These are phyloP conservation scores for Antidorcas marsupialis DNA, from an alignment of 2,113 vertebrate species.

Conservation along the genomic window DNA sequence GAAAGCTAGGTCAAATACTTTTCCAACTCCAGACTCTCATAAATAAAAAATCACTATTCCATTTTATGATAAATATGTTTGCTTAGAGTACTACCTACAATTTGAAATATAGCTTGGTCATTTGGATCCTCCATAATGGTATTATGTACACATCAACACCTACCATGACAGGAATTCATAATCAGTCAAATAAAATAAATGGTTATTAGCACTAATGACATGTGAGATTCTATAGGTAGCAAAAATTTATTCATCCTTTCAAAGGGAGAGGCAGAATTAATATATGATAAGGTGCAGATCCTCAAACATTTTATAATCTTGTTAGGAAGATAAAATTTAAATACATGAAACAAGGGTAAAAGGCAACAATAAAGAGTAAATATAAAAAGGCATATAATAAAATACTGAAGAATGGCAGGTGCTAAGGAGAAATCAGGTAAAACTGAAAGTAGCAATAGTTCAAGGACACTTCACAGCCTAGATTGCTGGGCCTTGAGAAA, in stretches of 20 bases:
- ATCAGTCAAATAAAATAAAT: conserved; percentile 46
- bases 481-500: neutral
- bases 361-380: neutral
- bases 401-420: neutral
- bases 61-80: conserved; percentile 35
- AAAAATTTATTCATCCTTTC: neutral
- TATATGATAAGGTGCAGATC: neutral
- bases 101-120: conserved; percentile 15
- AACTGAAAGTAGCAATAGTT: neutral
- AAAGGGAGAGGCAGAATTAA: neutral
- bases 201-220: neutral
- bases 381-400: neutral
- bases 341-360: neutral
- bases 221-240: neutral
- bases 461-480: neutral
- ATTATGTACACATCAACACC: neutral
- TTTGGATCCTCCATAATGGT: neutral
- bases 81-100: neutral
- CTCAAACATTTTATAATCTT: neutral
- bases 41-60: neutral
- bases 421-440: neutral
- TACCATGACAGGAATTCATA: neutral
- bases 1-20: conserved; percentile 27
- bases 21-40: neutral
- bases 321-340: neutral